Conservation (phyloP, 2,113 vertebrate genomes). For the Piprites chloris region DNA sequence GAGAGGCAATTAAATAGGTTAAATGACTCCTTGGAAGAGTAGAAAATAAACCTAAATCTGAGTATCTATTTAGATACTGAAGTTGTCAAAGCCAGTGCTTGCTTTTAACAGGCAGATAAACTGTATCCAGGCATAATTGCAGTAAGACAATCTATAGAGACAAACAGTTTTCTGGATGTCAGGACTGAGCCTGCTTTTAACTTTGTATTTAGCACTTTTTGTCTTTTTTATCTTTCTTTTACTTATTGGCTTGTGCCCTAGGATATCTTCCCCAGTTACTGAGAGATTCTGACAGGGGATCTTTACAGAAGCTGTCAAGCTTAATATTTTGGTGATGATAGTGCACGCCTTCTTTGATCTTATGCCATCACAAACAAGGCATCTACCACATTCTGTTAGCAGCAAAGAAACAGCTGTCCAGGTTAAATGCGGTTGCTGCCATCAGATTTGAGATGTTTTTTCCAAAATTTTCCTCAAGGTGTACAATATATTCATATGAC, state of each 20-base stretch:
- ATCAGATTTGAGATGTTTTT: not conserved
- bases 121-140: not conserved
- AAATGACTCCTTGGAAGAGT: not conserved
- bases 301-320: not conserved
- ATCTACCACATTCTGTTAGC: not conserved
- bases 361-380: not conserved
- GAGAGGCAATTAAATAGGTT: not conserved
- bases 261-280: not conserved
- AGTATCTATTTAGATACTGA: not conserved
- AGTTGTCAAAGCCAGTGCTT: not conserved
- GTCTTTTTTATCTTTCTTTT: not conserved
- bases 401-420: not conserved
- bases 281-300: not conserved
- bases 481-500: not conserved
- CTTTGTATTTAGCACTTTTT: not conserved
- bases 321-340: not conserved
- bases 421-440: not conserved
- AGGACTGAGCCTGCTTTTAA: not conserved
- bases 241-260: not conserved
- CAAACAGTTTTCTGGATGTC: not conserved
- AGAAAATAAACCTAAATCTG: not conserved
- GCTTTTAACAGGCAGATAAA: not conserved
- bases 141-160: not conserved
- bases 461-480: not conserved
- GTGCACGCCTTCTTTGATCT: not conserved